These are phyloP conservation scores for Limnephilus rhombicus DNA, from an alignment of 2,888 invertebrate species.

Conservation along the genomic window DNA sequence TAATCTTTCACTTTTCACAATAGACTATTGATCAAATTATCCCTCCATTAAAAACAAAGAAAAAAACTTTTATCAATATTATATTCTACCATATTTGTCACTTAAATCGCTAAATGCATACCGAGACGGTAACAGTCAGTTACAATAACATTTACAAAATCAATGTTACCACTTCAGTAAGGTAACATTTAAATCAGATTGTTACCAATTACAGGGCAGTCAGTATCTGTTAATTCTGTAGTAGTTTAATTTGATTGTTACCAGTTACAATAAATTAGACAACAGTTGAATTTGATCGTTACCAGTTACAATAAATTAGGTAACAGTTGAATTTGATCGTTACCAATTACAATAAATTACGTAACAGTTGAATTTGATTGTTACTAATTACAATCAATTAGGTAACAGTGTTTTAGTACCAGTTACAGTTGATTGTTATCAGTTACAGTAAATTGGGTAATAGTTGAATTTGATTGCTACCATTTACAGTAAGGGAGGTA, in stretches of 20 bases:
- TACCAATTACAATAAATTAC: too few relatives aligned
- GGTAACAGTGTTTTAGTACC: not conserved
- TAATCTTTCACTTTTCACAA: conserved; percentile 13
- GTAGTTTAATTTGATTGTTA: too few relatives aligned
- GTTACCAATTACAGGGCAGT: too few relatives aligned
- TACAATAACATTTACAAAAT: not conserved
- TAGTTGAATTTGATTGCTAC: not conserved
- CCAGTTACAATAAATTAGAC: too few relatives aligned
- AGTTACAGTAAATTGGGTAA: not conserved
- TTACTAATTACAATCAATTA: too few relatives aligned
- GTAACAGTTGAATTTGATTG: too few relatives aligned
- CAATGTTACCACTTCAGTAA: not conserved
- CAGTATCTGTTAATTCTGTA: too few relatives aligned
- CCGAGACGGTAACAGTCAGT: not conserved
- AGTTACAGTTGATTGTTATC: not conserved
- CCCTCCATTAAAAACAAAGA: conserved; percentile 12
- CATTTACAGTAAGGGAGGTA: not conserved
- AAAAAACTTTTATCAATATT: not conserved
- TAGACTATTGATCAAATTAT: conserved; percentile 25
- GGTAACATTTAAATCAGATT: too few relatives aligned
- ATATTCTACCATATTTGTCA: not conserved
- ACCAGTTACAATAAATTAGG: too few relatives aligned
- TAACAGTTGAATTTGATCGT: too few relatives aligned
- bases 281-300: too few relatives aligned
- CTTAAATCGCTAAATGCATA: not conserved